phyloP scores from a whole-genome alignment of 64 coral and sea anemone genomes.

The Dendrophyllia cribrosa region DNA sequence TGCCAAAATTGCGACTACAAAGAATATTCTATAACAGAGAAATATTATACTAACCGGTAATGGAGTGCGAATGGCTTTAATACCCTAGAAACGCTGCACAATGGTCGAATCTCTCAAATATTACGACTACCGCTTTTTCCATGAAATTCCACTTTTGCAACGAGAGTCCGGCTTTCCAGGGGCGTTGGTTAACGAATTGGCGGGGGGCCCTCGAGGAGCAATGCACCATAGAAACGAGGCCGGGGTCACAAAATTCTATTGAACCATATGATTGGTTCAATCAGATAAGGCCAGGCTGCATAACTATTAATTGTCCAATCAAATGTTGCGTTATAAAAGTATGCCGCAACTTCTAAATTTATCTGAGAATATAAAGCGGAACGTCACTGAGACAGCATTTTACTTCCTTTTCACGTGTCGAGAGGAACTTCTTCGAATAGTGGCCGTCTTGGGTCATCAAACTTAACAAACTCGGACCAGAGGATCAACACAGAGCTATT shows the following conservation, averaged over 20 bases:
- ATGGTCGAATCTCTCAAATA: background rate
- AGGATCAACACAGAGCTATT: too few species aligned
- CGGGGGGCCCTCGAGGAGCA: constrained; percentile 75
- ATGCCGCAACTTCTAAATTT: constrained; percentile 63
- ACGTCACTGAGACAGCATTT: background rate
- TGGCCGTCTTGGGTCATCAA: too few species aligned
- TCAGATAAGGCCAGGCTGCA: background rate
- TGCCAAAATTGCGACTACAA: background rate
- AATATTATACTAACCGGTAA: constrained; percentile 28
- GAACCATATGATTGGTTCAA: constrained; percentile 49
- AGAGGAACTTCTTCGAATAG: too few species aligned
- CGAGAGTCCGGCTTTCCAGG: constrained; percentile 86
- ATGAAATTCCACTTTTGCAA: constrained; percentile 67
- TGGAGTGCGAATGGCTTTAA: background rate
- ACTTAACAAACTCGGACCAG: too few species aligned
- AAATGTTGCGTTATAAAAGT: constrained; percentile 24
- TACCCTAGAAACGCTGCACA: background rate
- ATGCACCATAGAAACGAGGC: constrained; percentile 52
- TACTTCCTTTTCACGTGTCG: background rate
- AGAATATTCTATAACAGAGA: background rate
- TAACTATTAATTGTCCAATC: constrained; percentile 49
- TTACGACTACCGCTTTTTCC: constrained; percentile 2
- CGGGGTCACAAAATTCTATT: constrained; percentile 2
- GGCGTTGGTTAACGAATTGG: constrained; percentile 95
- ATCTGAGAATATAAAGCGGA: constrained; percentile 45